A percentile compares a stretch with the other conserved stretches of the same genome.
Conservation (phyloP, 1,140 invertebrate species). For the Melitaea cinxia region DNA sequence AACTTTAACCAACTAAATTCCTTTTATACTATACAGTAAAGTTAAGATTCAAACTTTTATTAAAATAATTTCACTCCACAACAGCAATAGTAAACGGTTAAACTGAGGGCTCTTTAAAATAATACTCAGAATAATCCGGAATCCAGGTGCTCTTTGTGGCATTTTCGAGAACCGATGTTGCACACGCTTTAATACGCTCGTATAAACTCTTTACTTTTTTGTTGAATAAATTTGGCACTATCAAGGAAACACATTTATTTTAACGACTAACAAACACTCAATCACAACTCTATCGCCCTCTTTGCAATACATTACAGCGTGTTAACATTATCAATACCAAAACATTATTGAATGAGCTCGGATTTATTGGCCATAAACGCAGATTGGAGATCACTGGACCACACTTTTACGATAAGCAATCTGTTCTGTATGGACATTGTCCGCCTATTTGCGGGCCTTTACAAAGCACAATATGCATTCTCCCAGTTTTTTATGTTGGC, state of each 20-base stretch:
- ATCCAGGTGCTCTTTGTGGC: background rate
- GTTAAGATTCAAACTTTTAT: too few relatives aligned
- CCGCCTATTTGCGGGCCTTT: slow-evolving; percentile 54
- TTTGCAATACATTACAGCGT: slow-evolving; percentile 58
- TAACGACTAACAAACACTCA: slow-evolving; percentile 28
- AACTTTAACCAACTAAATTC: too few relatives aligned
- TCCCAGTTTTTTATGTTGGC: slow-evolving; percentile 66
- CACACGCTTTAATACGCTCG: background rate
- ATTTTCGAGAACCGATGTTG: background rate
- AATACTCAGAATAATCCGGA: background rate
- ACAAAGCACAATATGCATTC: slow-evolving; percentile 71
- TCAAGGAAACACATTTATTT: background rate
- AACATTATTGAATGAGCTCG: slow-evolving; percentile 66
- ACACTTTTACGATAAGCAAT: slow-evolving; percentile 77
- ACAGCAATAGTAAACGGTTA: background rate
- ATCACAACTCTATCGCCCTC: slow-evolving; percentile 49
- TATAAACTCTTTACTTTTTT: background rate
- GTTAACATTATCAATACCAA: slow-evolving; percentile 72
- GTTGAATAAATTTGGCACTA: background rate
- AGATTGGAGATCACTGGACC: slow-evolving; percentile 76
- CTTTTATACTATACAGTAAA: too few relatives aligned
- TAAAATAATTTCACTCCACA: background rate
- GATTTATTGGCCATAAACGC: slow-evolving; percentile 71
- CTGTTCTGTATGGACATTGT: slow-evolving; percentile 52
- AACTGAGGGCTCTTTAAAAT: background rate